Conservation (phyloP, 2,888 invertebrate species). For the Ypsolopha sequella region DNA sequence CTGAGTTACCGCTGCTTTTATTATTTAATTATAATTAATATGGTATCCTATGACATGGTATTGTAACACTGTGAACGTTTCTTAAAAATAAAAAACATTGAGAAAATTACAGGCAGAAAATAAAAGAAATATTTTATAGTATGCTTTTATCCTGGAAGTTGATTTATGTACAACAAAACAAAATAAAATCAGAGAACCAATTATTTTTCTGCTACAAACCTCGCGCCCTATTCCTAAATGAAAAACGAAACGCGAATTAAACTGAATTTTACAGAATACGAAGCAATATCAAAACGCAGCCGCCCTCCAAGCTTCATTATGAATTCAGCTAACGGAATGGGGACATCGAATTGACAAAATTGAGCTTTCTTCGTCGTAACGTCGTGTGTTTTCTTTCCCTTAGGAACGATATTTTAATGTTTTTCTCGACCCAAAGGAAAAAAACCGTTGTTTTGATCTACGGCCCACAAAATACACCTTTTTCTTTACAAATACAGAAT, state of each 20-base stretch:
- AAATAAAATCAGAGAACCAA: constrained; percentile 16
- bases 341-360: constrained; percentile 66
- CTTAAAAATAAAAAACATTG: too few species aligned
- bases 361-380: constrained; percentile 58
- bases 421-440: constrained; percentile 33
- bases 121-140: too few species aligned
- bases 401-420: constrained; percentile 58
- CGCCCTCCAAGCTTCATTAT: constrained; percentile 47
- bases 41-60: too few species aligned
- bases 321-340: constrained; percentile 64
- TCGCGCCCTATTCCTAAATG: not conserved
- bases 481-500: constrained; percentile 34
- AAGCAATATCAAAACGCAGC: constrained; percentile 40
- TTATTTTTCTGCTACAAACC: constrained; percentile 40
- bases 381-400: constrained; percentile 45
- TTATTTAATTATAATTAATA: too few species aligned
- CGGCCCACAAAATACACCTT: constrained; percentile 42
- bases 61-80: too few species aligned
- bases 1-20: too few species aligned
- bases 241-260: constrained; percentile 42
- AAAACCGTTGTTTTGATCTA: constrained; percentile 55
- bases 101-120: too few species aligned
- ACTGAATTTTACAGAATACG: constrained; percentile 60
- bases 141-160: too few species aligned
- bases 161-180: not conserved